Evolutionary conservation across 2,797 vertebrate genomes (phyloP).

Genomic region (Aldrovandia affinis): DNA sequence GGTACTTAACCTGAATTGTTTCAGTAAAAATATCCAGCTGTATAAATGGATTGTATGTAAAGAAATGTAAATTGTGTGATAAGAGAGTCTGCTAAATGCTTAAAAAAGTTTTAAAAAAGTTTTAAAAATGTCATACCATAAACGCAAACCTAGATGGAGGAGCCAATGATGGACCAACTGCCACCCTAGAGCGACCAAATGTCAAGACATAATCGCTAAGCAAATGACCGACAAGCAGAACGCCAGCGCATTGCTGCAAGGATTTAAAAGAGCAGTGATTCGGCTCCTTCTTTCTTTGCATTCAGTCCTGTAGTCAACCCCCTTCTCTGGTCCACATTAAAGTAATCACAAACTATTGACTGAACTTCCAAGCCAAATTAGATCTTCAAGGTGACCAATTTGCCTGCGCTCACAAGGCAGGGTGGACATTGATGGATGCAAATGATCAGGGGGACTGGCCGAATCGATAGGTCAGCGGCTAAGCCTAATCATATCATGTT

Average conservation of each 20-base stretch:
- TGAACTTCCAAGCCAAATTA: conserved; percentile 20
- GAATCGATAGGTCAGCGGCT: conserved; percentile 25
- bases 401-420: not conserved
- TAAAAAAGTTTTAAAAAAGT: too few species aligned
- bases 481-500: conserved; percentile 17
- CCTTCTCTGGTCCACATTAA: not conserved
- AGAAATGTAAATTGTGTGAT: too few species aligned
- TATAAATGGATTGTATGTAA: too few species aligned
- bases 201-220: conserved; percentile 4
- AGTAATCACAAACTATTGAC: conserved; percentile 22
- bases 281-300: not conserved
- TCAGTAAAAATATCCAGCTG: too few species aligned
- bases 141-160: too few species aligned
- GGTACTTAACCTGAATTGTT: too few species aligned
- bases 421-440: conserved; percentile 18
- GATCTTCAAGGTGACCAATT: conserved; percentile 28
- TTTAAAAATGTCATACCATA: too few species aligned
- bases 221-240: conserved; percentile 3
- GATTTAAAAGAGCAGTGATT: conserved; percentile 10
- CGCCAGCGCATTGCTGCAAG: not conserved
- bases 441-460: conserved; percentile 8
- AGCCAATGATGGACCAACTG: too few species aligned
- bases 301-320: not conserved
- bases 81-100: too few species aligned
- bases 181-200: not conserved